A percentile compares a stretch with the other conserved stretches of the same genome.
Evolutionary conservation across 2,113 vertebrate genomes (phyloP).

Genomic region (Chamaea fasciata): DNA sequence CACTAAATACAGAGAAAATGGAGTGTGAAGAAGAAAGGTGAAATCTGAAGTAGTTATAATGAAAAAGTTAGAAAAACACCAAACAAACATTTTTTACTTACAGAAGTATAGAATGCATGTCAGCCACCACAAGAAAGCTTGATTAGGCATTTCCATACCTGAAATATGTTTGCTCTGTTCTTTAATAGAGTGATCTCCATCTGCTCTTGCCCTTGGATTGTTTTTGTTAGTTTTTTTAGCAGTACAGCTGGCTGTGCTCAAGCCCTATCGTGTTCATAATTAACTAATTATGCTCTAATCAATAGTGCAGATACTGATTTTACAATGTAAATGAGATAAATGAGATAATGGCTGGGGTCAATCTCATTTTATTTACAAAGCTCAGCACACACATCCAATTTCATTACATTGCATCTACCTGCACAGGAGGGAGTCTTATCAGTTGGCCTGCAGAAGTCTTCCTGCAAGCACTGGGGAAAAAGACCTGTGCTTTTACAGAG

Average conservation of each 20-base stretch:
- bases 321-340: conserved; percentile 85
- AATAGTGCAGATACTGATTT: conserved; percentile 83
- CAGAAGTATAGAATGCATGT: neutral
- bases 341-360: conserved; percentile 76
- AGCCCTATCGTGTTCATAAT: conserved; percentile 70
- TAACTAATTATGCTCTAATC: conserved; percentile 86
- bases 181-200: conserved; percentile 66
- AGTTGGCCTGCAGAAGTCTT: conserved; percentile 66
- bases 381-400: conserved; percentile 68
- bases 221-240: conserved; percentile 44
- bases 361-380: conserved; percentile 74
- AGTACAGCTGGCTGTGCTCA: conserved; percentile 60
- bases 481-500: neutral
- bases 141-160: conserved; percentile 38
- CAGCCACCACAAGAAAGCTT: conserved; percentile 13
- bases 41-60: neutral
- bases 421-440: conserved; percentile 61
- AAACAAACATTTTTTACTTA: neutral
- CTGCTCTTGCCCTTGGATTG: conserved; percentile 68
- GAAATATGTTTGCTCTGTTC: conserved; percentile 31
- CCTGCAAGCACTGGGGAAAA: neutral
- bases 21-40: neutral
- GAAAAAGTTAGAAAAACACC: neutral
- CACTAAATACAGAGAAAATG: neutral
- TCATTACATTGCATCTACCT: conserved; percentile 70